Percentiles rank a stretch among this genome's conserved stretches.
phyloP scores from a whole-genome alignment of 2,888 invertebrate species.

The Agrotis puta region DNA sequence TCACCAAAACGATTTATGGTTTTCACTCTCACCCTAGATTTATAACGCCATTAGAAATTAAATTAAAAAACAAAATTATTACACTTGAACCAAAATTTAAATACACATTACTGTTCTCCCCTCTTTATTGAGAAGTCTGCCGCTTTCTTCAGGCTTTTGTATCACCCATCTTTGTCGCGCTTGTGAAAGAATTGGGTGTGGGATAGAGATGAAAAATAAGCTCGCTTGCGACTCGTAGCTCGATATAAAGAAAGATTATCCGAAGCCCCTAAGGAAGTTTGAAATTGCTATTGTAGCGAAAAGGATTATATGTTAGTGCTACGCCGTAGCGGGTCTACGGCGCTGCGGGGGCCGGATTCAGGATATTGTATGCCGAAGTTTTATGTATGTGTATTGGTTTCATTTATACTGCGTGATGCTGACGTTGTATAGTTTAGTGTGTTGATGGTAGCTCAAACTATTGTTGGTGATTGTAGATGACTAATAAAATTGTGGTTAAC shows the following conservation, averaged over 20 bases:
- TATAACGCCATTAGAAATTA: constrained; percentile 87
- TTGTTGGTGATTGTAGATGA: not conserved
- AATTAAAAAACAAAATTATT: constrained; percentile 91
- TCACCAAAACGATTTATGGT: constrained; percentile 75
- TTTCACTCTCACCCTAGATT: constrained; percentile 79
- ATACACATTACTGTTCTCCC: constrained; percentile 89
- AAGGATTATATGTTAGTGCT: constrained; percentile 91
- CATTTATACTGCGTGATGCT: constrained; percentile 51
- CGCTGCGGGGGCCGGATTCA: constrained; percentile 78
- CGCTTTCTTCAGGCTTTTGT: constrained; percentile 82
- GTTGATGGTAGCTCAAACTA: not conserved
- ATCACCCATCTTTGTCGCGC: constrained; percentile 72
- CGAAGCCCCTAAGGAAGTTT: constrained; percentile 91
- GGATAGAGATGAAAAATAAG: constrained; percentile 75
- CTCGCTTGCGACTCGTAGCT: constrained; percentile 83
- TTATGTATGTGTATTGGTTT: constrained; percentile 68
- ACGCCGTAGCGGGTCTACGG: constrained; percentile 87
- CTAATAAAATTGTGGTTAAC: not conserved
- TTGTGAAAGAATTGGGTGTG: constrained; percentile 53
- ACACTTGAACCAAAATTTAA: constrained; percentile 90
- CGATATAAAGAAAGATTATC: constrained; percentile 92
- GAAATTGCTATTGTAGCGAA: constrained; percentile 92
- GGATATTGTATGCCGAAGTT: constrained; percentile 76
- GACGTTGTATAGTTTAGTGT: constrained; percentile 19
- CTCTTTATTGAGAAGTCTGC: constrained; percentile 89